Conservation (phyloP, 2,113 vertebrate species). For the Campylomormyrus numenius region DNA sequence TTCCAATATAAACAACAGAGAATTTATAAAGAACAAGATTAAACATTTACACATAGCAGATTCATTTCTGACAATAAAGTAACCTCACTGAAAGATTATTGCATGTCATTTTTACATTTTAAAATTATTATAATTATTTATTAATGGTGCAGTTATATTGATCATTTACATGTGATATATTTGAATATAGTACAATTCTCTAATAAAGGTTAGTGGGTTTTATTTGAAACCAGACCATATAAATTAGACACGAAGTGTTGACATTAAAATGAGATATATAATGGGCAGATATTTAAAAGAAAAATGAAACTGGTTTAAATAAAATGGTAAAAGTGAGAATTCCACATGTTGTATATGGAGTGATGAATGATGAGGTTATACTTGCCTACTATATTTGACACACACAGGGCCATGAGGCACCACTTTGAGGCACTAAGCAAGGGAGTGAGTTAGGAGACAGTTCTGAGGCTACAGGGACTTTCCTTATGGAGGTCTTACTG, state of each 20-base stretch:
- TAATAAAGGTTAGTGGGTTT: neutral
- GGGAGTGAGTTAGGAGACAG: neutral
- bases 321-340: neutral
- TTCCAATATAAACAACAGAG: neutral
- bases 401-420: neutral
- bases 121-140: neutral
- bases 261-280: neutral
- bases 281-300: neutral
- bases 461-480: neutral
- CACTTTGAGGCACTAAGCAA: neutral
- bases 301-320: neutral
- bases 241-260: neutral
- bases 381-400: neutral
- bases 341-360: neutral
- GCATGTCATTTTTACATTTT: neutral
- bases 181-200: neutral
- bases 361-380: neutral
- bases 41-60: neutral
- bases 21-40: neutral
- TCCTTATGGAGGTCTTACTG: neutral
- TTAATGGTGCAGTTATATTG: neutral
- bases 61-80: conserved; percentile 7
- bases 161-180: neutral
- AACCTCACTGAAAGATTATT: neutral
- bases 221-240: neutral